Percentiles rank a stretch among this genome's conserved stretches.
phyloP scores from a whole-genome alignment of 2,888 invertebrate species.

The Ischnura elegans region DNA sequence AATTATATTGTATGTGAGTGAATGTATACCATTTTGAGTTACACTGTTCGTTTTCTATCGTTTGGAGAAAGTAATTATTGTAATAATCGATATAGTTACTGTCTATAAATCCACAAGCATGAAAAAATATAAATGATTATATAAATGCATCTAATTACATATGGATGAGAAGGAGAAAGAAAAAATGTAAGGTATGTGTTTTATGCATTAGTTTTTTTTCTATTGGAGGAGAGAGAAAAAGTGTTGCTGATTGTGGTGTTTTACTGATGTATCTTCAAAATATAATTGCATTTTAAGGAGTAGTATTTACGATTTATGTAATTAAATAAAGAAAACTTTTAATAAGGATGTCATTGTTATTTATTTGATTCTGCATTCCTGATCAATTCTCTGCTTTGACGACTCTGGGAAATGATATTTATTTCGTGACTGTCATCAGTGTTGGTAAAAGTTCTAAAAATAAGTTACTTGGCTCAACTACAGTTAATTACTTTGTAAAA shows the following conservation, averaged over 20 bases:
- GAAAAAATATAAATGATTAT: background rate
- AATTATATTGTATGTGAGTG: background rate
- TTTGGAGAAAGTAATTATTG: background rate
- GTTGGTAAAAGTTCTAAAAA: too few species aligned
- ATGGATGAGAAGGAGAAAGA: too few species aligned
- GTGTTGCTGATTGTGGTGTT: background rate
- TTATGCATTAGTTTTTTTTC: background rate
- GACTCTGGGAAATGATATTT: too few species aligned
- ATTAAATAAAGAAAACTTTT: background rate
- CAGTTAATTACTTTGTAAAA: too few species aligned
- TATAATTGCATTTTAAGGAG: slow-evolving; percentile 38
- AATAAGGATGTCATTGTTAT: too few species aligned
- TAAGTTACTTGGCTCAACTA: too few species aligned
- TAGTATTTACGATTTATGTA: background rate
- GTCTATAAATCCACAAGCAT: background rate
- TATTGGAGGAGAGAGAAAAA: background rate
- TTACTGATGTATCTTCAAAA: slow-evolving; percentile 1
- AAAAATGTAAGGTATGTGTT: background rate
- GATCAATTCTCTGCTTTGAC: too few species aligned
- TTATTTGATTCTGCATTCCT: too few species aligned
- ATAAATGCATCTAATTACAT: slow-evolving; percentile 12
- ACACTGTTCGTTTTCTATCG: background rate
- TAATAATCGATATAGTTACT: background rate
- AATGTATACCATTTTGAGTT: background rate
- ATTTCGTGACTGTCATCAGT: too few species aligned